phyloP scores from a whole-genome alignment of 2,113 vertebrate genomes.

The Pterocles orientalis region DNA sequence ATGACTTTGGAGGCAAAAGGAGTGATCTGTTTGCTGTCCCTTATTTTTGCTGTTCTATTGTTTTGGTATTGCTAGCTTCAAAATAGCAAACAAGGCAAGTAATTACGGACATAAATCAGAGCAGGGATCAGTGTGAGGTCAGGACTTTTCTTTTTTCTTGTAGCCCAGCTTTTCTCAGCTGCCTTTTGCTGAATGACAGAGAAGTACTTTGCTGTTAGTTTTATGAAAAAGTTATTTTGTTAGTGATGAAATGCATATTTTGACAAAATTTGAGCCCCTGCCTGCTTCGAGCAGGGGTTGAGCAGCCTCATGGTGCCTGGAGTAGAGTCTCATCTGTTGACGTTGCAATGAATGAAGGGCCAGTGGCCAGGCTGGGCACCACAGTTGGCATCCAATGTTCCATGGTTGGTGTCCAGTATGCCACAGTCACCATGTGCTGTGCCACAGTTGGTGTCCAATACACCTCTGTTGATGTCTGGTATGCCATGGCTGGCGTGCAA shows the following conservation, averaged over 20 bases:
- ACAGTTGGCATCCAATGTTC: fast-evolving
- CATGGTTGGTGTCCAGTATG: fast-evolving
- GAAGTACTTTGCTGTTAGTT: neutral
- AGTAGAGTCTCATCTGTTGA: fast-evolving
- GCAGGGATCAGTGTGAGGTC: neutral
- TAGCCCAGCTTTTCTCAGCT: neutral
- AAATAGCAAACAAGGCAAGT: conserved; percentile 25
- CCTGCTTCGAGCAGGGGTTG: neutral
- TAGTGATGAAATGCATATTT: neutral
- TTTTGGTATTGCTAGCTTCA: conserved; percentile 10
- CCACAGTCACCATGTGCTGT: neutral
- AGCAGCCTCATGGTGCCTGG: neutral
- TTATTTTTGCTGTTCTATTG: conserved; percentile 41
- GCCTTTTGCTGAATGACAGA: neutral
- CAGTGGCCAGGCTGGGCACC: neutral
- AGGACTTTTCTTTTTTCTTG: neutral
- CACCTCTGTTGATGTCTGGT: fast-evolving
- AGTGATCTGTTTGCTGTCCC: conserved; percentile 18
- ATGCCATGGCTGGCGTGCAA: fast-evolving
- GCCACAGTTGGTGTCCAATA: too few relatives aligned
- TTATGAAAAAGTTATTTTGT: neutral
- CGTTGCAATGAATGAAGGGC: neutral
- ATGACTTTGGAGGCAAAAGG: neutral
- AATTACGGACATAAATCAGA: conserved; percentile 13
- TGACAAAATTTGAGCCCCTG: neutral